Evolutionary conservation across 2,888 invertebrate genomes (phyloP).

Genomic region (Zele albiditarsus): DNA sequence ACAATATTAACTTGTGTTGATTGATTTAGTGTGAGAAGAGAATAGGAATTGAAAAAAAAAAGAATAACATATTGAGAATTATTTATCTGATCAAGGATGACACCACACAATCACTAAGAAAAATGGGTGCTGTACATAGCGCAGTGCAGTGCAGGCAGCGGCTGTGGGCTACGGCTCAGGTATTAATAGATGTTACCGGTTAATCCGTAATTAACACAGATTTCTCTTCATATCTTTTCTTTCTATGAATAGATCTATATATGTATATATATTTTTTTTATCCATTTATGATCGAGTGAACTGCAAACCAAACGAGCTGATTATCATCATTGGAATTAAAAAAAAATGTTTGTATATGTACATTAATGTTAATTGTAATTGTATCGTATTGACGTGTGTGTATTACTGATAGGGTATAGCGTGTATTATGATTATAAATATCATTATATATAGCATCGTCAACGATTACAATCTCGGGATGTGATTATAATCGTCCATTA

Average conservation of each 20-base stretch:
- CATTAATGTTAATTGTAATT: slow-evolving; percentile 67
- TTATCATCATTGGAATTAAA: slow-evolving; percentile 20
- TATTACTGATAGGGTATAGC: slow-evolving; percentile 65
- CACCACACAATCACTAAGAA: slow-evolving; percentile 64
- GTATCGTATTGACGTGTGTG: slow-evolving; percentile 70
- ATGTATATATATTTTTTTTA: slow-evolving; percentile 31
- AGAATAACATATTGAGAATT: neutral
- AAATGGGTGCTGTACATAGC: slow-evolving; percentile 71
- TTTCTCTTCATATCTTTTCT: slow-evolving; percentile 16
- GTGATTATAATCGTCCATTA: slow-evolving; percentile 4
- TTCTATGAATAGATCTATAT: slow-evolving; percentile 2
- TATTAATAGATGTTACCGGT: slow-evolving; percentile 63
- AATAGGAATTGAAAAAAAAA: neutral
- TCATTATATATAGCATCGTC: slow-evolving; percentile 38
- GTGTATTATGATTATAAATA: slow-evolving; percentile 52
- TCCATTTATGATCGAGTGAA: slow-evolving; percentile 60
- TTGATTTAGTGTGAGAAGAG: neutral
- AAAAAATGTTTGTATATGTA: slow-evolving; percentile 70
- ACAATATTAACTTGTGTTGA: neutral
- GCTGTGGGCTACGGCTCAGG: slow-evolving; percentile 72
- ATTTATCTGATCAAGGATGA: slow-evolving; percentile 58
- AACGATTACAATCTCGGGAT: slow-evolving; percentile 42
- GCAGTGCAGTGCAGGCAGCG: slow-evolving; percentile 72
- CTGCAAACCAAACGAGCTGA: slow-evolving; percentile 57
- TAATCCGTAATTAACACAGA: slow-evolving; percentile 49